phyloP scores from a whole-genome alignment of 2,113 vertebrate species.

The Cynoglossus semilaevis region DNA sequence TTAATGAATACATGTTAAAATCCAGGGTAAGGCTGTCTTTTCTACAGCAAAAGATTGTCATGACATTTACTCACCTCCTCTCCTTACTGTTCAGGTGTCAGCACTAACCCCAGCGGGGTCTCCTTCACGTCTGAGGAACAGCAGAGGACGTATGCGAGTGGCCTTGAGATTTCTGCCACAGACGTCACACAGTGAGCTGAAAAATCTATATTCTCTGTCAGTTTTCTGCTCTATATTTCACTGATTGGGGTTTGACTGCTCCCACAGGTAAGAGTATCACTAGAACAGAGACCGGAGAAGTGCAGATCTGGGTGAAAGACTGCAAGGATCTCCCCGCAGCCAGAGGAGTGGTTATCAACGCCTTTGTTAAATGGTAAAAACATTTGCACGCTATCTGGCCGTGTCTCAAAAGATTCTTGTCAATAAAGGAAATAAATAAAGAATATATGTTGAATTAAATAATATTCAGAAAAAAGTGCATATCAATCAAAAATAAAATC shows the following conservation, averaged over 20 bases:
- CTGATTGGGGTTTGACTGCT: conserved; percentile 3
- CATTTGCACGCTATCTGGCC: too few relatives aligned
- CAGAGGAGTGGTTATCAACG: conserved; percentile 81
- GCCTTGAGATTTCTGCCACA: conserved; percentile 84
- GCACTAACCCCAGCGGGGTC: conserved; percentile 48
- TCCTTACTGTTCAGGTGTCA: conserved; percentile 28
- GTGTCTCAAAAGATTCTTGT: too few relatives aligned
- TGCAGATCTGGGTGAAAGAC: conserved; percentile 96
- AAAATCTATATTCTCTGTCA: not conserved
- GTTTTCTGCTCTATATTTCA: not conserved
- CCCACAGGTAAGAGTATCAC: conserved; percentile 76
- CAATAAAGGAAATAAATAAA: too few relatives aligned
- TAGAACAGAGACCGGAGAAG: conserved; percentile 81
- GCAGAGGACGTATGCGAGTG: conserved; percentile 85
- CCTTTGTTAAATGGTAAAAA: conserved; percentile 93
- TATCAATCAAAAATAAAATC: too few relatives aligned
- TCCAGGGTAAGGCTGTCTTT: conserved; percentile 72
- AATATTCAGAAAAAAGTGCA: too few relatives aligned
- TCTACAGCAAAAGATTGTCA: not conserved
- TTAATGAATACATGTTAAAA: conserved; percentile 86
- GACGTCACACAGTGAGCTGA: conserved; percentile 75
- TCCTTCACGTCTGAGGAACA: conserved; percentile 63
- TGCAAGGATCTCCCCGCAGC: conserved; percentile 83
- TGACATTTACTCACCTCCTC: not conserved
- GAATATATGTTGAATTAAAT: too few relatives aligned